Evolutionary conservation across 2,113 vertebrate genomes (phyloP).

Genomic region (Dipodomys stephensi): DNA sequence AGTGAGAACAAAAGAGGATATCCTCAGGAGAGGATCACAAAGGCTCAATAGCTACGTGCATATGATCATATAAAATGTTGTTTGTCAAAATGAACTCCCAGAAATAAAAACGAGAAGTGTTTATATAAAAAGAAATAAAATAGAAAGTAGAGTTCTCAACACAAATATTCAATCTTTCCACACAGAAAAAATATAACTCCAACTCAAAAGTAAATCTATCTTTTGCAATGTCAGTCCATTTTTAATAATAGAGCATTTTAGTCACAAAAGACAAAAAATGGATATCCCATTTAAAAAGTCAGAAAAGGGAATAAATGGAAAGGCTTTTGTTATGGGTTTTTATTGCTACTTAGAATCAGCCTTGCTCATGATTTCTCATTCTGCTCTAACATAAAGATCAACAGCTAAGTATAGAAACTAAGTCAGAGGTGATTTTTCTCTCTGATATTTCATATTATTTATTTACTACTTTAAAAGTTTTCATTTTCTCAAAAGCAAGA

Average conservation of each 20-base stretch:
- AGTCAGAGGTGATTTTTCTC: conserved; percentile 62
- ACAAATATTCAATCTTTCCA: background rate
- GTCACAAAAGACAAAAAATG: background rate
- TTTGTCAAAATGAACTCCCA: too few species aligned
- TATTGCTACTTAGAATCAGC: conserved; percentile 55
- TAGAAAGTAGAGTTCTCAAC: background rate
- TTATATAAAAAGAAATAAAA: background rate
- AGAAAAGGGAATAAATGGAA: conserved; percentile 50
- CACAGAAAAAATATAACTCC: background rate
- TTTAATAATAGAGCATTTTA: conserved; percentile 41
- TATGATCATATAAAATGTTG: too few species aligned
- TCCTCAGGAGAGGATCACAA: too few species aligned
- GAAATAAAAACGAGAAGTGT: too few species aligned
- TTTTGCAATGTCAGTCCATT: background rate
- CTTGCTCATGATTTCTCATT: conserved; percentile 46
- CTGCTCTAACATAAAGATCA: conserved; percentile 66
- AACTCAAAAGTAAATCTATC: background rate
- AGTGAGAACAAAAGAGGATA: too few species aligned
- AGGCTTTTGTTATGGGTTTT: conserved; percentile 58
- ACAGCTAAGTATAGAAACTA: conserved; percentile 52
- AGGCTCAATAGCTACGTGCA: too few species aligned
- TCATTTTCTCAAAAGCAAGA: conserved; percentile 18
- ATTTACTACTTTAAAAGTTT: conserved; percentile 43
- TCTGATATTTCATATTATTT: conserved; percentile 40
- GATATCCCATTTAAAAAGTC: conserved; percentile 50